A percentile compares a stretch with the other conserved stretches of the same genome.
phyloP scores from a whole-genome alignment of 2,888 invertebrate genomes.

The Sarcophaga variegata region DNA sequence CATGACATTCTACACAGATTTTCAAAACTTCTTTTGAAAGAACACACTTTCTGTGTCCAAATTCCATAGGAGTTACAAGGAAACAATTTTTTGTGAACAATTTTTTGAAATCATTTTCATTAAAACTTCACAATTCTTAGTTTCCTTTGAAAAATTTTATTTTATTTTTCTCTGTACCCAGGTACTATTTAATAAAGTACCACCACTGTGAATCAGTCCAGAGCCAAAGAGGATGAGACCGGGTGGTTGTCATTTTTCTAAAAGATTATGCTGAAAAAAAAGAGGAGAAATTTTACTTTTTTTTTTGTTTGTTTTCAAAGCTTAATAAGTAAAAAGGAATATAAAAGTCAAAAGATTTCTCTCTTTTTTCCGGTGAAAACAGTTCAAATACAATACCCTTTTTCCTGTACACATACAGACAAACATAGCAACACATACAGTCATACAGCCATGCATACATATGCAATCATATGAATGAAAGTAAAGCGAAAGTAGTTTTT shows the following conservation, averaged over 20 bases:
- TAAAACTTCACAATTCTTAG: background rate
- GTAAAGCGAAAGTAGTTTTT: constrained; percentile 52
- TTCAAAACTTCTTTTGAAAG: no score
- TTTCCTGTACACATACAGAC: background rate
- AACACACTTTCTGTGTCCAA: no score
- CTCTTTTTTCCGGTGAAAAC: constrained; percentile 44
- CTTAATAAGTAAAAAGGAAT: background rate
- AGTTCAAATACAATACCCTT: constrained; percentile 31
- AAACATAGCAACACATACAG: background rate
- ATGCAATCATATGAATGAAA: constrained; percentile 20
- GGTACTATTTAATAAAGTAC: background rate
- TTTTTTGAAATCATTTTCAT: background rate
- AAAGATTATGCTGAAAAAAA: constrained; percentile 28
- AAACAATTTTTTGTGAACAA: no score
- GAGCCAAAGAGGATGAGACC: background rate
- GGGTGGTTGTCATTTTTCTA: background rate
- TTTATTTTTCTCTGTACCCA: background rate
- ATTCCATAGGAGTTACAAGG: no score
- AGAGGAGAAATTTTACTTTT: background rate
- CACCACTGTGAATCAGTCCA: background rate
- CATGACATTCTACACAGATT: no score
- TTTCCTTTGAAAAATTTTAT: background rate
- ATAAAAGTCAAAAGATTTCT: constrained; percentile 60
- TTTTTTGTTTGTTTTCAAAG: no score
- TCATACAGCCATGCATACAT: background rate